phyloP scores from a whole-genome alignment of 1,140 invertebrate species.

The Procambarus virginalis region DNA sequence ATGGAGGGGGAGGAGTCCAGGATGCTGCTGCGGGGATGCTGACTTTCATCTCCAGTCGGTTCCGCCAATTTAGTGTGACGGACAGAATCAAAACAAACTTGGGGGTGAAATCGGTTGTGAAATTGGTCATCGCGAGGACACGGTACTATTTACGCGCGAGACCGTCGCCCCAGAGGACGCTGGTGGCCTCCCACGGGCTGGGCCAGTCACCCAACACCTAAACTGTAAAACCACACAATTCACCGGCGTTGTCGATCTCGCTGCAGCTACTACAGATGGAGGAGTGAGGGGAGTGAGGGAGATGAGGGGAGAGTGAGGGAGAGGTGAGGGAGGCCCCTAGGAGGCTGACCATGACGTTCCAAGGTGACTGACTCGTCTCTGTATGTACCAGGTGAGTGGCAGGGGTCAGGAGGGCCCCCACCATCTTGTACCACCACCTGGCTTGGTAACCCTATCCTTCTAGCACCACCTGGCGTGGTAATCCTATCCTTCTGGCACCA shows the following conservation, averaged over 20 bases:
- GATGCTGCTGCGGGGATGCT: conserved; percentile 19
- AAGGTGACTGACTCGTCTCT: conserved; percentile 23
- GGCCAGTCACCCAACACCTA: too few relatives aligned
- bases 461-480: too few relatives aligned
- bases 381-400: conserved; percentile 33
- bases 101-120: conserved; percentile 35
- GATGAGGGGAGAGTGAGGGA: not conserved
- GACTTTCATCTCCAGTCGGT: conserved; percentile 38
- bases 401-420: not conserved
- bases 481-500: too few relatives aligned
- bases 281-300: not conserved
- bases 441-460: too few relatives aligned
- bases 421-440: too few relatives aligned
- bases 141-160: not conserved
- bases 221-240: too few relatives aligned
- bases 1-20: not conserved
- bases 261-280: too few relatives aligned
- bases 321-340: not conserved
- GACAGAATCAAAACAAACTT: conserved; percentile 20
- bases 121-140: conserved; percentile 11
- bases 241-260: too few relatives aligned
- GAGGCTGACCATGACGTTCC: not conserved
- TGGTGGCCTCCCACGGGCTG: not conserved
- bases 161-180: not conserved
- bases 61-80: conserved; percentile 42